Evolutionary conservation across 2,888 invertebrate genomes (phyloP).

Genomic region (Lomographa bimaculata): DNA sequence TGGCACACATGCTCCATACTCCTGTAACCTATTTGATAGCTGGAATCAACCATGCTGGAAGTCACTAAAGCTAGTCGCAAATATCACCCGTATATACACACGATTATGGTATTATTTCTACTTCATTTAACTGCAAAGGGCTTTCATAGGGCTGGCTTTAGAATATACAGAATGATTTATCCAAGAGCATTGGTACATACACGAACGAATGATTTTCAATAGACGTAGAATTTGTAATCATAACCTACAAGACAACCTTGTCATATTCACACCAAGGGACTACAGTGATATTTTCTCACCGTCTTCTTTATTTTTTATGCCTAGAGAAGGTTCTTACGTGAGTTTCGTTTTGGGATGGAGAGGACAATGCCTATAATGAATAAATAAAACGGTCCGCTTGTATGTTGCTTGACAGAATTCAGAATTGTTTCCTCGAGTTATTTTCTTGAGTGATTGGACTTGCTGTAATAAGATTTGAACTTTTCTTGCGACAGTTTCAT

Average conservation of each 20-base stretch:
- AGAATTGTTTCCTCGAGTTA: slow-evolving; percentile 10
- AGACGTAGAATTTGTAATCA: neutral
- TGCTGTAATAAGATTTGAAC: slow-evolving; percentile 8
- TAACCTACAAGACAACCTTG: too few species aligned
- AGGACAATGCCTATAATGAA: slow-evolving; percentile 9
- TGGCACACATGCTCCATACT: too few species aligned
- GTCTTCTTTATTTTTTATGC: too few species aligned
- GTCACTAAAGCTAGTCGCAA: neutral
- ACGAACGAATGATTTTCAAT: slow-evolving; percentile 13
- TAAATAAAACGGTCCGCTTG: slow-evolving; percentile 6
- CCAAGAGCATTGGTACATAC: slow-evolving; percentile 9
- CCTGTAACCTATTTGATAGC: too few species aligned
- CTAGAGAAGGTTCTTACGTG: neutral
- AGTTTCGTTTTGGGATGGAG: neutral
- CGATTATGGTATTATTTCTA: slow-evolving; percentile 26
- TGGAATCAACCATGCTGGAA: too few species aligned
- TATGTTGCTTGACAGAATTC: slow-evolving; percentile 2
- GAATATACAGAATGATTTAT: slow-evolving; percentile 27
- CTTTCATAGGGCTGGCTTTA: slow-evolving; percentile 18
- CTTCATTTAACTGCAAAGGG: slow-evolving; percentile 31
- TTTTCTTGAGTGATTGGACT: slow-evolving; percentile 9
- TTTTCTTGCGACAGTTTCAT: neutral
- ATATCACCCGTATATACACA: slow-evolving; percentile 15
- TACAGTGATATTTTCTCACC: too few species aligned
- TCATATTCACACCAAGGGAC: too few species aligned